Conservation (phyloP, 2,113 vertebrate species). For the Cacatua alba region DNA sequence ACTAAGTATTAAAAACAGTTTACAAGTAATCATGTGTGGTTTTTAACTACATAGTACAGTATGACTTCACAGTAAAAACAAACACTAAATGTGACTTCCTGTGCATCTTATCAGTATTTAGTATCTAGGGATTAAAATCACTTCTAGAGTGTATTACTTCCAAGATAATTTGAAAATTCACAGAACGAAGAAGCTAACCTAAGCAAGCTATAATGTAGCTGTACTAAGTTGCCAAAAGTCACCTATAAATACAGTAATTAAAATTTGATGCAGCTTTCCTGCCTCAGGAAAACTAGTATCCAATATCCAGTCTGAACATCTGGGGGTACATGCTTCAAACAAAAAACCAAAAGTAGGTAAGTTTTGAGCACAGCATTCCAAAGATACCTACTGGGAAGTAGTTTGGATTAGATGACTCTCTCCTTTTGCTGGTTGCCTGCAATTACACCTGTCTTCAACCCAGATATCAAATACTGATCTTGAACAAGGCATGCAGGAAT, state of each 20-base stretch:
- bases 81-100: not conserved
- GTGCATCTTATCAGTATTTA: not conserved
- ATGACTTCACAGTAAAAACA: not conserved
- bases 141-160: not conserved
- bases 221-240: not conserved
- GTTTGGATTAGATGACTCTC: not conserved
- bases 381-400: not conserved
- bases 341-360: not conserved
- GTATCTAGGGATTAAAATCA: not conserved
- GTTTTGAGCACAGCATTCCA: not conserved
- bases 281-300: not conserved
- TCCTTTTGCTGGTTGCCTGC: not conserved
- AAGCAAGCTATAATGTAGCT: not conserved
- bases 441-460: not conserved
- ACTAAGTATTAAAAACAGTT: not conserved
- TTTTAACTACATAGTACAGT: not conserved
- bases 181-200: not conserved
- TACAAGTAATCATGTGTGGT: not conserved
- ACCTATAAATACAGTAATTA: not conserved
- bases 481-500: not conserved
- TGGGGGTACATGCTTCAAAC: not conserved
- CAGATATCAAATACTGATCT: not conserved
- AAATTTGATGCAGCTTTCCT: not conserved
- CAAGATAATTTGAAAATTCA: not conserved
- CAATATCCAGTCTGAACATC: fast-evolving